Evolutionary conservation across 2,113 vertebrate species (phyloP), one percentile per base, ranked within the genome.

Genomic region (Petromus typicus): DNA sequence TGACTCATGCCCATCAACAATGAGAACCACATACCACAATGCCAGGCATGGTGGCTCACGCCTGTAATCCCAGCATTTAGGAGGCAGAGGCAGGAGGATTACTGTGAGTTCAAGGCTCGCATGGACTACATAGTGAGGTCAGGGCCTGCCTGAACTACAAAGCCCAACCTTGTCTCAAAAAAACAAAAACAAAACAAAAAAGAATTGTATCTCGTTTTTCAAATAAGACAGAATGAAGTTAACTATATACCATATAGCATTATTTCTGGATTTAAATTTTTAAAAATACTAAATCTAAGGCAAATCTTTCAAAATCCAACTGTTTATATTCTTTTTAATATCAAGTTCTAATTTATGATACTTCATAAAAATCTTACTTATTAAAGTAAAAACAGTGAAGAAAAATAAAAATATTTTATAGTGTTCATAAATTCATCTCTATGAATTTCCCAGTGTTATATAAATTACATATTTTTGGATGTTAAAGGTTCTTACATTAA

Each of bases 361-460:
- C 83, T 92, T 97, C 76, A 87, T 76, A 92, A 85, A 96, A 84
- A 96, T 0, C 10, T 27, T 88, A 92, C 27, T 87, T 94, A 92
- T 3, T 30, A 48, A 88, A 82, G 18, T 45, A 84, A 40, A 89
- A 91, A 96, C 82, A 48, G 22, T 89, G 30, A 89, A 66, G 30
- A 48, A 90, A 75, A 45, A 23, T 57, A 89, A 76, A 93, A 84
- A 34, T 22, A 75, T 88, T 91, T 75, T 51, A 80, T 34, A 63
- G n/a, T 87, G 27, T 85, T 45, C 27, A 22, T n/a, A 73, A 71
- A 7, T 63, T 85, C 81, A 91, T 78, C 73, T 64, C 75, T 79
- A 56, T 76, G 25, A 61, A 94, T 96, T 16, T 64, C 22, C 25
- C 11, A 81, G 73, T 93, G 27, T 89, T 82, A 71, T 86, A 71